These are phyloP conservation scores for Ectemnius lituratus DNA, from an alignment of 2,888 invertebrate species.

Conservation along the genomic window DNA sequence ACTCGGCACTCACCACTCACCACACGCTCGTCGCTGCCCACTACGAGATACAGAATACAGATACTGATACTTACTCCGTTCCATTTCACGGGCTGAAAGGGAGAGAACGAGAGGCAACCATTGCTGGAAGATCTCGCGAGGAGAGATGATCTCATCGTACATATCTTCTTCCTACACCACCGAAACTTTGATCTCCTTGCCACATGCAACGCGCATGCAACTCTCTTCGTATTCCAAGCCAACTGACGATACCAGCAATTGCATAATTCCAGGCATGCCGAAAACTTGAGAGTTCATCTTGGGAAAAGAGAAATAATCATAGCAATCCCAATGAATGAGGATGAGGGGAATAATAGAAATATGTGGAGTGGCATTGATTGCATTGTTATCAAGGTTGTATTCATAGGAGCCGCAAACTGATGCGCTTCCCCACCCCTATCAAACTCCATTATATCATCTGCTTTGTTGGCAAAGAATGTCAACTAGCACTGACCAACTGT, in stretches of 20 bases:
- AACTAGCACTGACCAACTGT: neutral
- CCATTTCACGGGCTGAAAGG: slow-evolving; percentile 4
- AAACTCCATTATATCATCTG: neutral
- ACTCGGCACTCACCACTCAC: no score
- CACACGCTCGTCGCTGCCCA: no score
- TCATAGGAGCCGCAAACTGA: neutral
- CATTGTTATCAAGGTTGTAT: neutral
- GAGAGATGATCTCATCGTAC: slow-evolving; percentile 71
- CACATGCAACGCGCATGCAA: slow-evolving; percentile 49
- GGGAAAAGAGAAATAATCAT: no score
- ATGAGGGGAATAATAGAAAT: no score
- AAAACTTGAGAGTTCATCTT: no score
- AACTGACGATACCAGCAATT: slow-evolving; percentile 23
- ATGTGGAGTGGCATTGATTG: no score
- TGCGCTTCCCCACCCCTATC: neutral
- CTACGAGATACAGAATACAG: no score
- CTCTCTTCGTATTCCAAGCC: slow-evolving; percentile 23
- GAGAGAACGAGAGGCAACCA: slow-evolving; percentile 10
- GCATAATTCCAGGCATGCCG: slow-evolving; percentile 39
- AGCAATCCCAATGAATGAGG: no score
- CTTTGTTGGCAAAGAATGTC: neutral
- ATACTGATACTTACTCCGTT: no score
- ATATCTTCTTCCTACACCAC: slow-evolving; percentile 64
- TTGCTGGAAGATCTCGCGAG: slow-evolving; percentile 18
- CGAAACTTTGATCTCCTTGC: slow-evolving; percentile 64